phyloP scores from a whole-genome alignment of 2,113 vertebrate genomes.

The Rhegmatorhina hoffmannsi region DNA sequence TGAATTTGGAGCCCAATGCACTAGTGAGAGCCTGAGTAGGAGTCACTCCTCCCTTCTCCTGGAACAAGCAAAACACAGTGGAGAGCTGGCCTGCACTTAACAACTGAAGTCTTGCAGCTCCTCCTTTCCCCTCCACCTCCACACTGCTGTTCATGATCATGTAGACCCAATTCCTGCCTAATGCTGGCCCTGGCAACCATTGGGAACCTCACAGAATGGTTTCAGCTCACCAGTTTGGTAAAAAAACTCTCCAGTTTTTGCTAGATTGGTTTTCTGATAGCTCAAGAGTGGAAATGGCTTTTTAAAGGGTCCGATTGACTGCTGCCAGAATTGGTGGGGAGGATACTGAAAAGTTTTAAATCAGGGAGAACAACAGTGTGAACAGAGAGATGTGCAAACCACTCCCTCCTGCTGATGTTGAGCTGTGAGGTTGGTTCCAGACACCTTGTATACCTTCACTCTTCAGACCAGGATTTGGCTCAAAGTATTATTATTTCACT shows the following conservation, averaged over 20 bases:
- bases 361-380: not conserved
- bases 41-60: not conserved
- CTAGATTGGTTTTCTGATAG: not conserved
- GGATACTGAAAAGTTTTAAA: not conserved
- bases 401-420: not conserved
- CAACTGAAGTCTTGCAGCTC: not conserved
- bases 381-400: not conserved
- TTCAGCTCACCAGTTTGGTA: not conserved
- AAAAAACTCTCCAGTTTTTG: not conserved
- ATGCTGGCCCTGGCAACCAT: not conserved
- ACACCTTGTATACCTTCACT: not conserved
- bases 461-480: not conserved
- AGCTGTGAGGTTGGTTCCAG: not conserved
- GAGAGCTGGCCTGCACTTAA: not conserved
- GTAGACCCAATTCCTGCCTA: not conserved
- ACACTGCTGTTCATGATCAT: not conserved
- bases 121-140: not conserved
- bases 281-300: not conserved
- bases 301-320: not conserved
- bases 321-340: not conserved
- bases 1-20: not conserved
- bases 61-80: not conserved
- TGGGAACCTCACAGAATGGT: not conserved
- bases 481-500: not conserved
- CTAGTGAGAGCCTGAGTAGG: not conserved